A percentile compares a stretch with the other conserved stretches of the same genome.
Conservation (phyloP, 2,797 vertebrate genomes). For the Fratercula arctica region DNA sequence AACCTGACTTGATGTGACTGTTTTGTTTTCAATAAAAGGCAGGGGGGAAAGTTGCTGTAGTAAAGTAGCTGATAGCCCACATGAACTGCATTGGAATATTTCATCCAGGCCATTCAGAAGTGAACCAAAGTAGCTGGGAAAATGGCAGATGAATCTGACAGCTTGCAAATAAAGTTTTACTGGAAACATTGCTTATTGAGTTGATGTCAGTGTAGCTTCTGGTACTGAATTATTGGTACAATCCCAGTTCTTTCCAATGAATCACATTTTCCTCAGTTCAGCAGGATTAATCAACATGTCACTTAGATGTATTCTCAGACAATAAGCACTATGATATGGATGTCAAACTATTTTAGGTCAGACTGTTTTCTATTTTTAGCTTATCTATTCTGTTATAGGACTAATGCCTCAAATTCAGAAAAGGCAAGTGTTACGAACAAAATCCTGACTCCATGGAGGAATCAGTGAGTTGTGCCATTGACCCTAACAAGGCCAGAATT, state of each 20-base stretch:
- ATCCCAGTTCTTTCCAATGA: slow-evolving; percentile 52
- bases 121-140: neutral
- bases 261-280: slow-evolving; percentile 56
- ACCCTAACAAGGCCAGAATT: neutral
- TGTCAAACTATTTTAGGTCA: slow-evolving; percentile 67
- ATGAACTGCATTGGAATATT: neutral
- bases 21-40: slow-evolving; percentile 55
- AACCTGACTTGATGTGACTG: slow-evolving; percentile 46
- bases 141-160: slow-evolving; percentile 56
- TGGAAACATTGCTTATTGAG: neutral
- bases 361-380: slow-evolving; percentile 58
- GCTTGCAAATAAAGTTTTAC: slow-evolving; percentile 61
- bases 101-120: neutral
- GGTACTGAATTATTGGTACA: slow-evolving; percentile 54
- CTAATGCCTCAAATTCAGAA: slow-evolving; percentile 42
- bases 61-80: neutral
- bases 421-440: neutral
- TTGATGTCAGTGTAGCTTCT: slow-evolving; percentile 9
- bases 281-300: slow-evolving; percentile 59
- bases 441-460: neutral
- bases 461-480: neutral
- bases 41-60: neutral
- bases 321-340: slow-evolving; percentile 56
- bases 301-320: slow-evolving; percentile 58
- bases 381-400: slow-evolving; percentile 4